Evolutionary conservation across 1,140 invertebrate genomes (phyloP), one percentile per base, ranked within the genome.

Genomic region (Platorchestia sp.): DNA sequence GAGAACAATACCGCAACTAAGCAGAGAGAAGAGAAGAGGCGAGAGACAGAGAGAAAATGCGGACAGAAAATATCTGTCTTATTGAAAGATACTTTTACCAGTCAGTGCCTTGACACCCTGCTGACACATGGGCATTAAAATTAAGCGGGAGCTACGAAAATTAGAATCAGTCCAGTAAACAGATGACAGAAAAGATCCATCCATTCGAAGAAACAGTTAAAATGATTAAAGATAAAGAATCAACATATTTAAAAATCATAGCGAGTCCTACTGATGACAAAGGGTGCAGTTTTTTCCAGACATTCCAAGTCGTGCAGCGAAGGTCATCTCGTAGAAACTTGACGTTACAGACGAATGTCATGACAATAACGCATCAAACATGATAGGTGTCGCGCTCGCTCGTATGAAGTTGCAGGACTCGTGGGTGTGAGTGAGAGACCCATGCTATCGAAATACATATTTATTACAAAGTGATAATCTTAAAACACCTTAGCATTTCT

Each of bases 401-500:
- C 14, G 6, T 43, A 16, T 42, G 10, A 44, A 27, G 7, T 89
- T 42, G 5, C 22, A 41, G 87, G 87, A 42, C 43, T 44, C 43
- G 36, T 89, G 87, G 95, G 95, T 96, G 95, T 95, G 89, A 96
- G 95, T 96, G 95, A 96, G 95, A 96, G 95, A 95, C 96, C 96
- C 89, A 93, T 93, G 95, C 96, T 96, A 96, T 96, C 96, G 96
- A 96, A 96, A 96, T 96, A 96, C 96, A 96, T 96, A 96, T 96
- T 96, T 96, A 96, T 96, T 96, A 96, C 96, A 96, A 96, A 96
- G 96, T 96, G 96, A 96, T 96, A 96, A 96, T 96, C 95, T 95
- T 96, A 96, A 96, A 96, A 96, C 96, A 96, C 96, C 96, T 95
- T 96, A 96, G 95, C 95, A 96, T 95, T n/a, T 95, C 86, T 51